These are phyloP conservation scores for Gadopsis marmoratus DNA, from an alignment of 2,797 vertebrate genomes.

Conservation along the genomic window DNA sequence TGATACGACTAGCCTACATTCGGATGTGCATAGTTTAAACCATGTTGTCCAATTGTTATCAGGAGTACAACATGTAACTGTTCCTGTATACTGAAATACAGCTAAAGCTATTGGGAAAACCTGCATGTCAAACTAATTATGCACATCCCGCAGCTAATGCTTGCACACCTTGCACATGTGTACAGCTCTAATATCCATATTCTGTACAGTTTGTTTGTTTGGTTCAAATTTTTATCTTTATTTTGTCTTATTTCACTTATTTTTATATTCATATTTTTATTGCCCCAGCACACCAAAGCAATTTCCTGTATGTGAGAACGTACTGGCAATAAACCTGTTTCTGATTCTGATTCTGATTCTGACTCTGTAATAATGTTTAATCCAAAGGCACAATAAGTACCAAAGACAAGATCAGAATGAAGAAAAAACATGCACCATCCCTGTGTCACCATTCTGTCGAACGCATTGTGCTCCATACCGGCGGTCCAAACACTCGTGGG, in stretches of 20 bases:
- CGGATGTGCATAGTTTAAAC: neutral
- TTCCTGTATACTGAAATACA: neutral
- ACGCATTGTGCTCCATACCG: neutral
- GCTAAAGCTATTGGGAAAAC: neutral
- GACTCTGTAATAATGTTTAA: neutral
- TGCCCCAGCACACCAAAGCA: no score
- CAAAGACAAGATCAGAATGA: neutral
- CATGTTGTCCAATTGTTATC: neutral
- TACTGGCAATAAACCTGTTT: no score
- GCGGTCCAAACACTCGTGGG: slow-evolving; percentile 8
- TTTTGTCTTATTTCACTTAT: no score
- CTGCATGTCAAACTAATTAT: neutral
- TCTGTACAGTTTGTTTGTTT: no score
- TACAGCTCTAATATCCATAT: no score
- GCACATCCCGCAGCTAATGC: no score
- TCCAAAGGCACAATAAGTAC: neutral
- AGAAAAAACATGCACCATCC: neutral
- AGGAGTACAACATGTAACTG: neutral
- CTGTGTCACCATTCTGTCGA: neutral
- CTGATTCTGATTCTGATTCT: no score
- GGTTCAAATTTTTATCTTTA: no score
- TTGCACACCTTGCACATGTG: no score
- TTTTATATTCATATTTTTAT: no score
- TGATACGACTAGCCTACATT: no score
- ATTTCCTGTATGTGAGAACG: no score